Evolutionary conservation across 2,797 vertebrate genomes (phyloP), one percentile per base, ranked within the genome.

Genomic region (Sebastes alutus): DNA sequence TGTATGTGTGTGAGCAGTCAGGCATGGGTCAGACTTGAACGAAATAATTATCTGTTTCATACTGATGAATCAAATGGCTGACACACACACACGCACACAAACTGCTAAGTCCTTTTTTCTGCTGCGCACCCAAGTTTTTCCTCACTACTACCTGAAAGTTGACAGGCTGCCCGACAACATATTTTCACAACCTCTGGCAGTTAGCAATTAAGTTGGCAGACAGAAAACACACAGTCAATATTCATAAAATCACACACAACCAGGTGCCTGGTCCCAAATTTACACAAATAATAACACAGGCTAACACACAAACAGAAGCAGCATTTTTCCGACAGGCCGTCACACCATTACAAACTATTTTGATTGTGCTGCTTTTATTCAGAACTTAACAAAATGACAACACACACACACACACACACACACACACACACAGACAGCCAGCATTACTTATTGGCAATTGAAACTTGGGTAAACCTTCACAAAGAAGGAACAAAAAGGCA

Each of bases 21-120:
- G 86, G 86, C 90, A 78, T 90, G 81, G 65, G 72, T 71, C 71
- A 76, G 80, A 88, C 87, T 90, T 88, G 77, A 92, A 91, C 90
- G 84, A 90, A 90, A 92, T 86, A 90, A 92, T 92, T 89, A 92
- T 91, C 87, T 83, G 82, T 81, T 88, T 90, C 82, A 92, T 82
- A 82, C 52, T 86, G 87, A 91, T 83, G 72, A 88, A 89, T 89
- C 80, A 78, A 89, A 86, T 81, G 70, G 80, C 73, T 78, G 85
- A 86, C 82, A 74, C 63, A 35, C 82, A 74, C 60, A 33, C 66
- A 79, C 22, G 58, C 20, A 72, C 7, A 63, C 62, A 73, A 14
- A 33, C 61, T 12, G 14, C 81, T 42, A 16, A 66, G 27, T 76
- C 13, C 2, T 66, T 63, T 46, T 63, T 58, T 38, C 54, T 61